phyloP scores from a whole-genome alignment of 2,888 invertebrate species.

The Drosophila suboccidentalis region DNA sequence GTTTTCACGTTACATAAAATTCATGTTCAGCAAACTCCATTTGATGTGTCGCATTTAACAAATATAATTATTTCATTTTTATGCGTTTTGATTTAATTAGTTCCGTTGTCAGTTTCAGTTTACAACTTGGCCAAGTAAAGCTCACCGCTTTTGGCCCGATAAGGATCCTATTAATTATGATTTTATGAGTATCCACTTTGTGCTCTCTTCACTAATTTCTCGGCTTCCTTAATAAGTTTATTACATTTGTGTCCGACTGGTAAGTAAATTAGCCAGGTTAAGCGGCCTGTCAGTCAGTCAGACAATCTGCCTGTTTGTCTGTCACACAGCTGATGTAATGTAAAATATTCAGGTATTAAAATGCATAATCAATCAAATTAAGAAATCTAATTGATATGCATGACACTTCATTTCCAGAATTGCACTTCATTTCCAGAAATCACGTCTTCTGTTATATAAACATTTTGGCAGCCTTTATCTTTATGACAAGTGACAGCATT shows the following conservation, averaged over 20 bases:
- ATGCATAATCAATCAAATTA: too few species aligned
- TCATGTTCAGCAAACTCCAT: conserved; percentile 31
- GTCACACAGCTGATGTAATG: conserved; percentile 7
- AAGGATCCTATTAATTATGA: conserved; percentile 43
- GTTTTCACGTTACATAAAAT: conserved; percentile 48
- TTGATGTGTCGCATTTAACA: conserved; percentile 17
- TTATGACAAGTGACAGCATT: background rate
- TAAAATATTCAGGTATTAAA: too few species aligned
- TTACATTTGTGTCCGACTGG: conserved; percentile 33
- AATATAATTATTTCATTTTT: conserved; percentile 49
- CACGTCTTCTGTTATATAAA: background rate
- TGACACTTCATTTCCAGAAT: background rate
- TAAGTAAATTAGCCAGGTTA: conserved; percentile 28
- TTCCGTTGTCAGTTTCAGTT: conserved; percentile 8
- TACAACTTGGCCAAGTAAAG: background rate
- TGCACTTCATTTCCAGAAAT: background rate
- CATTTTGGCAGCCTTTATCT: background rate
- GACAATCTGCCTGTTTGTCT: background rate
- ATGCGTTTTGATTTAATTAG: conserved; percentile 55
- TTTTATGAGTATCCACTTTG: conserved; percentile 32
- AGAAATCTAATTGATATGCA: background rate
- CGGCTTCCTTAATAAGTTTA: conserved; percentile 15
- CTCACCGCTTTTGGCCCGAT: conserved; percentile 23
- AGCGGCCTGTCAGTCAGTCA: conserved; percentile 4
- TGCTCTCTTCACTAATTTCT: background rate